A percentile compares a stretch with the other conserved stretches of the same genome.
Evolutionary conservation across 1,140 invertebrate genomes (phyloP).

Genomic region (Halesus radiatus): DNA sequence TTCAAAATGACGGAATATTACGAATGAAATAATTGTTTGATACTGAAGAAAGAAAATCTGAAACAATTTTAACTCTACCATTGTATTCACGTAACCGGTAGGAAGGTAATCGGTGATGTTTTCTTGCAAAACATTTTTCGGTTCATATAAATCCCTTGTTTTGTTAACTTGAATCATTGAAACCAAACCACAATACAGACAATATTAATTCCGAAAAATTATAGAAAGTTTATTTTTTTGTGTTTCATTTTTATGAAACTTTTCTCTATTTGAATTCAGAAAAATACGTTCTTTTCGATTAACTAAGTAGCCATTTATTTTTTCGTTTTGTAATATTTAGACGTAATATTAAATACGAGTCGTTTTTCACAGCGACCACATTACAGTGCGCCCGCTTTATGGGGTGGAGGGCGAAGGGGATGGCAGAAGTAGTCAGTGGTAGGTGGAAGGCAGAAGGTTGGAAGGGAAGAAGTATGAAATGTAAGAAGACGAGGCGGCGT

Average conservation of each 20-base stretch:
- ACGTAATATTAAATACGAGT: conserved; percentile 34
- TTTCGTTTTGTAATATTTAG: conserved; percentile 39
- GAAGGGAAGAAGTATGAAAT: conserved; percentile 40
- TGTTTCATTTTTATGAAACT: not conserved
- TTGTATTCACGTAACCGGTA: no score
- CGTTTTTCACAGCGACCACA: conserved; percentile 42
- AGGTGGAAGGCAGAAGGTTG: conserved; percentile 13
- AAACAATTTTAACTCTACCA: no score
- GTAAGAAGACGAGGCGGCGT: conserved; percentile 47
- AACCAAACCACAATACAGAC: no score
- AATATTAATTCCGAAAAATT: no score
- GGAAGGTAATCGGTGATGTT: no score
- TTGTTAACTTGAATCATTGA: no score
- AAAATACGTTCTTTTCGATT: conserved; percentile 32
- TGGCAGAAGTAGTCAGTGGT: not conserved
- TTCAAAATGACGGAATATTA: no score
- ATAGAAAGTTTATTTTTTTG: not conserved
- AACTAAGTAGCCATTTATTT: conserved; percentile 40
- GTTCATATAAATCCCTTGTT: no score
- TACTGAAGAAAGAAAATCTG: no score
- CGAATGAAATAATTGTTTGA: no score
- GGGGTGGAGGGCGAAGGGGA: not conserved
- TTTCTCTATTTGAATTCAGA: not conserved
- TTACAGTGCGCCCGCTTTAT: conserved; percentile 26
- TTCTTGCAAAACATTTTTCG: no score